Evolutionary conservation across 2,113 vertebrate genomes (phyloP), one percentile per base, ranked within the genome.

Genomic region (Corydoras maculifer): DNA sequence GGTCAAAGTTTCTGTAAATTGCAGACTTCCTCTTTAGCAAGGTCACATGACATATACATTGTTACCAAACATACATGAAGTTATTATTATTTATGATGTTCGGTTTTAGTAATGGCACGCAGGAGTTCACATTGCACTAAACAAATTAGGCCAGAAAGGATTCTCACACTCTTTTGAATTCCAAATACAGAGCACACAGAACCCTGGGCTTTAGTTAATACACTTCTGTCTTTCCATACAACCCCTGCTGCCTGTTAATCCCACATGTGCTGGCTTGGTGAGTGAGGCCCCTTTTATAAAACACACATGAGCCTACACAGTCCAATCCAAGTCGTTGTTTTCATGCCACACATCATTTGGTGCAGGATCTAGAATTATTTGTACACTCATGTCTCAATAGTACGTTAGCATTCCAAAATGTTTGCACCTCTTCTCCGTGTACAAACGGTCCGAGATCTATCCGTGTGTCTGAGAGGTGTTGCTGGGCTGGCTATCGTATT

Each of bases 381-480:
- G 54, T n/a, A 3, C 14, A 14, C 12, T 55, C 8, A 9, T 87
- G 79, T 87, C 80, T 77, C 50, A 79, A 77, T 65, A 32, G 35
- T 68, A 30, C 55, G 11, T 54, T 31, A 53, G 3, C 5, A 10
- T 53, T 10, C 51, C 11, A 3, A 53, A 12, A 53, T 53, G 5
- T 8, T 53, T 3, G 51, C 9, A 10, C 5, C 51, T 50, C 49
- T 25, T 25, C 18, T 25, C 18, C 18, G 18, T 25, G 18, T 25
- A 25, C 18, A 25, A 25, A 25, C 2, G 18, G 18, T 25, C 7
- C 11, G 7, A 57, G 14, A 8, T 61, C n/a, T 70, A 59, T 8
- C 67, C 25, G 31, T 57, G 18, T 55, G 55, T 67, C 63, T 68
- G 57, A 53, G 57, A 14, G 72, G 58, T n/a, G 54, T 25, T 50